phyloP scores from a whole-genome alignment of 2,113 vertebrate species.

The Cettia cetti region DNA sequence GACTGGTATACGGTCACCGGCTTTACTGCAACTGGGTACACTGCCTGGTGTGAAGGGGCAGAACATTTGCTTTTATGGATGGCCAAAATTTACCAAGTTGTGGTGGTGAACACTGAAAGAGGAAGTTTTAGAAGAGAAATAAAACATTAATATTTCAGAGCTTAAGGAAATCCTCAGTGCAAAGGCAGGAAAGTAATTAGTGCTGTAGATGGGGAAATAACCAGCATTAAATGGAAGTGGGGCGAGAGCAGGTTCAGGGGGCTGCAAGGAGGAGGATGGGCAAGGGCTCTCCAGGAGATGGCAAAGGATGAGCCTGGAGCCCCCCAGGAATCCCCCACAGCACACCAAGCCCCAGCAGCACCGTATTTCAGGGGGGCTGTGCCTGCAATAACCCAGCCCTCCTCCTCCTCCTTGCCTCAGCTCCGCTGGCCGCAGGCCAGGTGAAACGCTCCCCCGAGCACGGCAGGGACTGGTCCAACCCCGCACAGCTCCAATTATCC shows the following conservation, averaged over 20 bases:
- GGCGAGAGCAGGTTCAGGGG: not conserved
- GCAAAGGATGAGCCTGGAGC: not conserved
- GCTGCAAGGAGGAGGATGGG: not conserved
- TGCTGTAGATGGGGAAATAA: not conserved
- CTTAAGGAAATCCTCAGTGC: not conserved
- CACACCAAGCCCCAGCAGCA: not conserved
- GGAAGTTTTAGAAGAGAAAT: constrained; percentile 35
- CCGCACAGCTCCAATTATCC: constrained; percentile 24
- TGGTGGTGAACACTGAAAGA: not conserved
- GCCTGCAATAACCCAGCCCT: not conserved
- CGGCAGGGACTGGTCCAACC: not conserved
- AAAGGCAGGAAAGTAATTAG: constrained; percentile 19
- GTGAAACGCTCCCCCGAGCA: not conserved
- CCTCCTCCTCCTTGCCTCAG: not conserved
- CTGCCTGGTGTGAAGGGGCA: not conserved
- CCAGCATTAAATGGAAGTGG: not conserved
- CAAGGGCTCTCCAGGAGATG: not conserved
- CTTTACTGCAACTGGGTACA: not conserved
- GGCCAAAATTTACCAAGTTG: not conserved
- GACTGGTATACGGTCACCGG: not conserved
- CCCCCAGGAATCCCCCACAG: not conserved
- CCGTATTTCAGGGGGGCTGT: fast-evolving
- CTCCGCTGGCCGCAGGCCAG: not conserved
- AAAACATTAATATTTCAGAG: not conserved
- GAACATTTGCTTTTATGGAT: not conserved